phyloP scores from a whole-genome alignment of 53 echinoderm and acorn worm species.

The Echinometra lucunter region DNA sequence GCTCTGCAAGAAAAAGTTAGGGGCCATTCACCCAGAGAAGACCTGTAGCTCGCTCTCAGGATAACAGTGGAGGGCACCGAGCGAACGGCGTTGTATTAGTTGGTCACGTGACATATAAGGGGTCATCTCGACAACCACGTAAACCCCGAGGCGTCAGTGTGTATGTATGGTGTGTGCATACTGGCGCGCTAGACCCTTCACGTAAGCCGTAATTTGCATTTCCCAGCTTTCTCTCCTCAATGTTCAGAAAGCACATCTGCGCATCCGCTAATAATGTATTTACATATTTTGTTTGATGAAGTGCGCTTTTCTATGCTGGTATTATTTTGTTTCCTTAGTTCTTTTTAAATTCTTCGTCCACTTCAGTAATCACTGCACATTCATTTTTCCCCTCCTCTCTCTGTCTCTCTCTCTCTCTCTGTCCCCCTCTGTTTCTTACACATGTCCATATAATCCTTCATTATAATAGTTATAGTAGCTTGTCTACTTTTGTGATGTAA shows the following conservation, averaged over 20 bases:
- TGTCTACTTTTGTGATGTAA: too few species aligned
- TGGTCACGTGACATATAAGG: background rate
- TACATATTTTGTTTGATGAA: background rate
- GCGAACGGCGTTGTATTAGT: background rate
- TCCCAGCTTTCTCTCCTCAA: background rate
- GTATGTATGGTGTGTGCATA: conserved; percentile 2
- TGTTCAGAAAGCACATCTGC: background rate
- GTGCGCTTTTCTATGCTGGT: background rate
- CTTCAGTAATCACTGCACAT: background rate
- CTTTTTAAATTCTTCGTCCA: background rate
- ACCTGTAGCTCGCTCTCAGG: background rate
- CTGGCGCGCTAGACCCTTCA: background rate
- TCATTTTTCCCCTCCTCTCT: background rate
- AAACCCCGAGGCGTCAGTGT: conserved; percentile 4
- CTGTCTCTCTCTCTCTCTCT: background rate
- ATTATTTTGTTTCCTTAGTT: background rate
- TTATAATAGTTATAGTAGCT: too few species aligned
- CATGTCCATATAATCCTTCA: too few species aligned
- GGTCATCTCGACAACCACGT: conserved; percentile 21
- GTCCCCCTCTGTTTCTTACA: too few species aligned
- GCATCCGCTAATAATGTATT: background rate
- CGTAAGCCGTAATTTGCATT: background rate
- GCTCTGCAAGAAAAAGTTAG: background rate
- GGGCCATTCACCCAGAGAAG: conserved; percentile 9
- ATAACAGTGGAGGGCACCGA: background rate